Evolutionary conservation across 2,888 invertebrate species (phyloP), one percentile per base, ranked within the genome.

Genomic region (Cheilosia variabilis): DNA sequence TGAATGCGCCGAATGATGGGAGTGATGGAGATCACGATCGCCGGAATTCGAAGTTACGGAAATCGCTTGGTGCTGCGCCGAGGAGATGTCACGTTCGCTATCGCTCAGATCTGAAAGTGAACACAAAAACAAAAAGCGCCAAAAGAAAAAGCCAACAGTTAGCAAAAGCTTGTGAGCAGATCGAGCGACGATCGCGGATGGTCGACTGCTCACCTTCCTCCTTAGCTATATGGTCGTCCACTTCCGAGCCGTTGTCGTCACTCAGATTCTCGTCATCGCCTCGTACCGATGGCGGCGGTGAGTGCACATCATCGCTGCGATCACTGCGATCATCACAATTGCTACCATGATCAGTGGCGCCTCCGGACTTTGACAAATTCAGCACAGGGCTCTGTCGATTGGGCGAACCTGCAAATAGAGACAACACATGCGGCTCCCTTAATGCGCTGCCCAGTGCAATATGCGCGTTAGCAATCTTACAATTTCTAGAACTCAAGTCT

Each of bases 381-480:
- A 98, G 93, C 88, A 98, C 97, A 87, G 98, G 98, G 95, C 97
- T 98, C 93, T 97, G 97, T 72, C 96, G 96, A 90, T 96, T 96
- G 87, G 97, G 96, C 83, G 97, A 97, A 93, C 88, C 93, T 93
- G 88, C 88, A 47, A 72, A 71, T 37, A 57, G 17, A 65, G 13
- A 66, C 4, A n/a, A 63, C 76, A 52, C 52, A 27, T 10, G 22
- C 6, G n/a, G 22, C 68, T 62, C 17, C 10, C 34, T 27, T 19
- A 69, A 2, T 22, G 15, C 50, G 45, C 52, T 19, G 6, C 13
- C 55, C 17, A 4, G 19, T 43, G 15, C 55, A 68, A 55, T 27
- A 19, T 34, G n/a, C 34, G 10, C 6, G n/a, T 0, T 13, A 60
- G 9, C 10, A 57, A 52, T 10, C 90, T 95, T 93, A 97, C 97